phyloP scores from a whole-genome alignment of 2,113 vertebrate species.

The Lota lota region DNA sequence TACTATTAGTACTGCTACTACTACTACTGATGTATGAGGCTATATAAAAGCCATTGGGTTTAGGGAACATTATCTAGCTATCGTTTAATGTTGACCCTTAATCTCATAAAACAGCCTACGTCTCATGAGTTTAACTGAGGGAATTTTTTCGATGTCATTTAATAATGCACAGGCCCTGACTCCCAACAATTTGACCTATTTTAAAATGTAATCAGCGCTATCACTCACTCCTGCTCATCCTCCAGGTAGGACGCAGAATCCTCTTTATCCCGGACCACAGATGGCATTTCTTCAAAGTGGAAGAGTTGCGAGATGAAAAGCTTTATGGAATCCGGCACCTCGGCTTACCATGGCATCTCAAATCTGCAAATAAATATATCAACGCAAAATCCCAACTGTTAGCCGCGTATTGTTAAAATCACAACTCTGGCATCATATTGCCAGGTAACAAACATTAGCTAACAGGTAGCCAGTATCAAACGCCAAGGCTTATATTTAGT shows the following conservation, averaged over 20 bases:
- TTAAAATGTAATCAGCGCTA: slow-evolving; percentile 14
- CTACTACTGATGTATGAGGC: too few relatives aligned
- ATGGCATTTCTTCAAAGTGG: slow-evolving; percentile 77
- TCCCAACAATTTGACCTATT: background rate
- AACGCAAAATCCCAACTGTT: background rate
- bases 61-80: too few relatives aligned
- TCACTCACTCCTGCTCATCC: slow-evolving; percentile 75
- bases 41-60: too few relatives aligned
- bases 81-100: too few relatives aligned
- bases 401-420: background rate
- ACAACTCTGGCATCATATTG: background rate
- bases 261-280: slow-evolving; percentile 78
- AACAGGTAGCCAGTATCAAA: background rate
- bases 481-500: background rate
- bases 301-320: slow-evolving; percentile 30
- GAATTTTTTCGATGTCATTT: background rate
- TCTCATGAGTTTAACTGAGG: too few relatives aligned
- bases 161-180: too few relatives aligned
- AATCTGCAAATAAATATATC: slow-evolving; percentile 1
- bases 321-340: slow-evolving; percentile 39
- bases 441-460: slow-evolving; percentile 11
- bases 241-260: slow-evolving; percentile 78
- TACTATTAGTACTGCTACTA: too few relatives aligned
- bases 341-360: slow-evolving; percentile 41
- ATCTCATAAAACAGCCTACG: too few relatives aligned